Conservation (phyloP, 1,140 invertebrate genomes). For the Grapholita molesta region DNA sequence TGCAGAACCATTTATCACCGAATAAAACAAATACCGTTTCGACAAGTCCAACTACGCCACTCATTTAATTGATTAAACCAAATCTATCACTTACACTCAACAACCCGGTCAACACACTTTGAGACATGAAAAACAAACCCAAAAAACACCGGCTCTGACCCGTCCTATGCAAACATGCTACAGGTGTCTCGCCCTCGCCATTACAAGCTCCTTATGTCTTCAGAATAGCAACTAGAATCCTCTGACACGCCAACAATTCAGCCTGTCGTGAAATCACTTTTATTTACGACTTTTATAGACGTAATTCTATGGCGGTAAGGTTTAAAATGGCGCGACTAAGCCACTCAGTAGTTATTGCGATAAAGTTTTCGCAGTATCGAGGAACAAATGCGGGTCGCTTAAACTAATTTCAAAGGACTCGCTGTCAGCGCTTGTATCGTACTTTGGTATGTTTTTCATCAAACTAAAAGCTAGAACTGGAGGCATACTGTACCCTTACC, state of each 20-base stretch:
- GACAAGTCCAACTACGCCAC: background rate
- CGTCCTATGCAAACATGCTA: background rate
- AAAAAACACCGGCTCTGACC: background rate
- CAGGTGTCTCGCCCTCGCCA: background rate
- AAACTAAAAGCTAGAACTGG: background rate
- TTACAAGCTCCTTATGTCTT: background rate
- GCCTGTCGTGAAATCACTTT: background rate
- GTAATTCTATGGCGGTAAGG: background rate
- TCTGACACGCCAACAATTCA: background rate
- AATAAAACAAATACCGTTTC: background rate
- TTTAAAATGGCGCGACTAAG: background rate
- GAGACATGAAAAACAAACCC: background rate
- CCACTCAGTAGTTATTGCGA: background rate
- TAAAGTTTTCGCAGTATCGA: background rate
- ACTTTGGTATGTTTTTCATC: background rate
- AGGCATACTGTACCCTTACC: background rate
- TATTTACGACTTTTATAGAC: background rate
- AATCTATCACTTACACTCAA: background rate
- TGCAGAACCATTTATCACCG: background rate
- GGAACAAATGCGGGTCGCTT: background rate
- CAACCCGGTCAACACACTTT: background rate
- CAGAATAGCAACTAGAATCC: background rate
- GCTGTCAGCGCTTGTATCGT: too few relatives aligned
- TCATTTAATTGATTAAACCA: background rate
- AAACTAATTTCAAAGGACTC: background rate